phyloP scores from a whole-genome alignment of 2,888 invertebrate genomes.

The Polydrusus cervinus region DNA sequence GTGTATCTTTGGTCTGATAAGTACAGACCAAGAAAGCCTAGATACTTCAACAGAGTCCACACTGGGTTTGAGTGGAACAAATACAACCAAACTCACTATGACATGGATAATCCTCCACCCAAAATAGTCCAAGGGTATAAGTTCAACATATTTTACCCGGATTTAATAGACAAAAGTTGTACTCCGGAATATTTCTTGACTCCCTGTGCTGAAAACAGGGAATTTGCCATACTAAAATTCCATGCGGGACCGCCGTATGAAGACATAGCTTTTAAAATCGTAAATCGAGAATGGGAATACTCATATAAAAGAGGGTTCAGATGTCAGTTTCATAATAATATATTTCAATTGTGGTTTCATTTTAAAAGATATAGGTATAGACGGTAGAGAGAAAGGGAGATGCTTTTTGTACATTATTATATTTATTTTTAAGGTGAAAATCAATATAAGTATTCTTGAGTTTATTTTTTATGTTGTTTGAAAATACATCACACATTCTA shows the following conservation, averaged over 20 bases:
- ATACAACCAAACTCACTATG: constrained; percentile 99
- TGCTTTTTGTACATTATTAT: no score
- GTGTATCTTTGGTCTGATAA: constrained; percentile 98
- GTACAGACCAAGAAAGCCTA: constrained; percentile 96
- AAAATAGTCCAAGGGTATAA: constrained; percentile 99
- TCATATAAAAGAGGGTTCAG: constrained; percentile 98
- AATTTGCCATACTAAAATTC: constrained; percentile 96
- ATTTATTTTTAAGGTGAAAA: no score
- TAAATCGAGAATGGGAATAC: constrained; percentile 99
- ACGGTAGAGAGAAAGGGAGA: constrained; percentile 73
- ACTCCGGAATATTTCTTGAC: constrained; percentile 96
- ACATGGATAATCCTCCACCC: constrained; percentile 99
- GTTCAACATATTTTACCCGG: constrained; percentile 99
- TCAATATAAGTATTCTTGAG: no score
- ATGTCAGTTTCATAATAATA: constrained; percentile 99
- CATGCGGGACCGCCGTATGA: constrained; percentile 99
- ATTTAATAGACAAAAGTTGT: constrained; percentile 93
- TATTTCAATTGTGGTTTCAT: constrained; percentile 99
- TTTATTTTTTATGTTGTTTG: no score
- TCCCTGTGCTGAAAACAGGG: constrained; percentile 91
- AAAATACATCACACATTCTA: no score
- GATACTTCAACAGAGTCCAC: constrained; percentile 97
- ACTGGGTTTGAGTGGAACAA: constrained; percentile 99
- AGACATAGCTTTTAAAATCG: constrained; percentile 99
- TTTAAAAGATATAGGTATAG: constrained; percentile 98